These are phyloP conservation scores for Drosophila novamexicana DNA, from an alignment of 1,140 invertebrate genomes.

Conservation along the genomic window DNA sequence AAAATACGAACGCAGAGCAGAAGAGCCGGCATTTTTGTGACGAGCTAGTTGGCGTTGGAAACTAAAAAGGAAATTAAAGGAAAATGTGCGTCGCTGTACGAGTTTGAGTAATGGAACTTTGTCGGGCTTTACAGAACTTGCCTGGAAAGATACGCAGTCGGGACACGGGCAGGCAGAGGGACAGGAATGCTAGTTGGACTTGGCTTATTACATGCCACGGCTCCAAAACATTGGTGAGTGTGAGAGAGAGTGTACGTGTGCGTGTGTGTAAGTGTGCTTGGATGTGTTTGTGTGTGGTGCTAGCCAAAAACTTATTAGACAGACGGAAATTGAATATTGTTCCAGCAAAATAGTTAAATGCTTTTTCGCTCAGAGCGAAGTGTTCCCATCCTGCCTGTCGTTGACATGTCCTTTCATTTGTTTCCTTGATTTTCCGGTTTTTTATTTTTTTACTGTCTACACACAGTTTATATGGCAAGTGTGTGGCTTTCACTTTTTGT, in stretches of 20 bases:
- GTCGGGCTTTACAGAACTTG: conserved; percentile 41
- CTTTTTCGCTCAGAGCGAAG: conserved; percentile 44
- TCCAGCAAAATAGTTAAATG: conserved; percentile 76
- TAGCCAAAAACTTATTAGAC: conserved; percentile 81
- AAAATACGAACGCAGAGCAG: not conserved
- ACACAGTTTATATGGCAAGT: conserved; percentile 39
- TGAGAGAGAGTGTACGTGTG: conserved; percentile 33
- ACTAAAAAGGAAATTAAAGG: conserved; percentile 80
- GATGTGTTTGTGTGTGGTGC: conserved; percentile 39
- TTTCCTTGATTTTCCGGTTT: conserved; percentile 20
- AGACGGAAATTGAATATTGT: conserved; percentile 81
- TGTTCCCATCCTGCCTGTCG: conserved; percentile 37
- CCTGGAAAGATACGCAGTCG: conserved; percentile 6
- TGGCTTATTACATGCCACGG: conserved; percentile 72
- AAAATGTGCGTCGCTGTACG: conserved; percentile 65
- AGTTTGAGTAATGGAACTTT: conserved; percentile 80
- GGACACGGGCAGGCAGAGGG: conserved; percentile 5
- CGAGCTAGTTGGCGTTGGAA: conserved; percentile 68
- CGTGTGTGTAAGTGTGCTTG: conserved; percentile 33
- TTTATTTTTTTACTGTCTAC: conserved; percentile 11
- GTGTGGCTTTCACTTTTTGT: conserved; percentile 49
- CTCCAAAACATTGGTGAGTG: conserved; percentile 20
- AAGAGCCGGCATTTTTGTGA: conserved; percentile 27
- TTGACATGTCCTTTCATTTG: conserved; percentile 56
- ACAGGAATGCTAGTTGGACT: conserved; percentile 52